Base-by-base conservation (phyloP, 1,140 invertebrate genomes). In the Alviniconcha marisindica region DNA sequence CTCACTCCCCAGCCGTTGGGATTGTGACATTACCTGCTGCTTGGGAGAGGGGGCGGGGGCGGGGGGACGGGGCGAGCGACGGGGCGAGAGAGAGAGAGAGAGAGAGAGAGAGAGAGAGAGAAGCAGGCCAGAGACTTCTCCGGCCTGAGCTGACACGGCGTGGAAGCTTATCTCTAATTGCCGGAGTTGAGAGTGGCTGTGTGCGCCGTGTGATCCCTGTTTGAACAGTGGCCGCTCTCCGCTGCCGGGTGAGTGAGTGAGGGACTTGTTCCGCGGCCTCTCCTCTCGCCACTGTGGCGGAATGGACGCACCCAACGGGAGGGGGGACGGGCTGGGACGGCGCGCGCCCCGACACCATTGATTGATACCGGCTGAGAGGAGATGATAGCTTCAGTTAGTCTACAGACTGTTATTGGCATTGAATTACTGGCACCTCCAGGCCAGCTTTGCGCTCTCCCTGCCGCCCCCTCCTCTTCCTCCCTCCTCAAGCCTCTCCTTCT, bases 341-440 rank as follows among this genome's bases (percentile, higher is more conserved):
- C 69, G 69, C 69, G 69, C 69, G 69, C 12, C 69, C 69, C 69
- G 63, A 33, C 63, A 66, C 63, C 63, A 71, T 71, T 71, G 69
- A 71, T 71, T 71, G 69, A 71, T 71, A 71, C 33, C 18, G 69
- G 69, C 69, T 38, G 69, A 71, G 69, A 71, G 69, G 69, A 71
- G 69, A 71, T 71, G 69, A 71, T 71, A 71, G 69, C 69, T 71
- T 71, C 69, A 71, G 69, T 71, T 71, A 71, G 69, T 71, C 69
- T 71, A 71, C 69, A 71, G 33, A 40, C 69, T 24, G 69, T 71
- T 71, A 71, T 71, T 71, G 69, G 69, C 69, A 71, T 71, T 71
- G 69, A 71, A 71, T 71, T 71, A 71, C 69, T 40, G 33, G 18
- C 69, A 71, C 69, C 69, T 71, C 36, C 69, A 33, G 69, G n/a